Percentiles rank a stretch among this genome's conserved stretches.
phyloP scores from a whole-genome alignment of 2,888 invertebrate species.

The Silvanus unidentatus region DNA sequence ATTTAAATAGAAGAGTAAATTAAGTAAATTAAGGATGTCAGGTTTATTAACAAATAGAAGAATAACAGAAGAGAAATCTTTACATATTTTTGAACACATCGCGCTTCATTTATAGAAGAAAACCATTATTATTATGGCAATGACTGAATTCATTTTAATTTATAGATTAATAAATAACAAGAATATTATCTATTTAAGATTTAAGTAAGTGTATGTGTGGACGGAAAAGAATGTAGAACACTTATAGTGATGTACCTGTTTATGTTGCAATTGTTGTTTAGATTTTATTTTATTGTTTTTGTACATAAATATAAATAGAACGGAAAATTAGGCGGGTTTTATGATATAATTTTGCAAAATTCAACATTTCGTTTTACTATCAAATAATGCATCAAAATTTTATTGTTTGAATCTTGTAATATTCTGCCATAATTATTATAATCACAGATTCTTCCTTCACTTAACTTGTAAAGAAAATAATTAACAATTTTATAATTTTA shows the following conservation, averaged over 20 bases:
- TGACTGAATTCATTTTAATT: slow-evolving; percentile 34
- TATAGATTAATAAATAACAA: slow-evolving; percentile 16
- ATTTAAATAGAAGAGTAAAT: not conserved
- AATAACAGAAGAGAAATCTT: slow-evolving; percentile 3
- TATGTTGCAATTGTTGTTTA: slow-evolving; percentile 46
- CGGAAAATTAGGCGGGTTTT: slow-evolving; percentile 25
- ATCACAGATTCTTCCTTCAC: slow-evolving; percentile 33
- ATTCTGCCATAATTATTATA: slow-evolving; percentile 12
- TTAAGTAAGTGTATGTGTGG: slow-evolving; percentile 21
- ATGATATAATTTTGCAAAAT: slow-evolving; percentile 18
- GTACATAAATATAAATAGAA: slow-evolving; percentile 27
- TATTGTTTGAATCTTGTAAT: slow-evolving; percentile 17
- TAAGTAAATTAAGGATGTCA: not conserved
- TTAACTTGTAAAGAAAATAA: not conserved
- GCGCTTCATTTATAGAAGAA: slow-evolving; percentile 12
- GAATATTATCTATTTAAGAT: slow-evolving; percentile 14
- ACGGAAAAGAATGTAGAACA: slow-evolving; percentile 27
- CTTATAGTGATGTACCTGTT: slow-evolving; percentile 44
- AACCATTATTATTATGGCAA: slow-evolving; percentile 9
- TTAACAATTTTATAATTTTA: slow-evolving; percentile 26
- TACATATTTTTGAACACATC: slow-evolving; percentile 14
- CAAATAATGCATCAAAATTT: slow-evolving; percentile 6
- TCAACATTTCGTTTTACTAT: slow-evolving; percentile 4
- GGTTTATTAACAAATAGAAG: not conserved
- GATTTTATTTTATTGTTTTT: slow-evolving; percentile 45